Base-by-base conservation (phyloP, 2,113 vertebrate genomes). In the Falco punctatus region DNA sequence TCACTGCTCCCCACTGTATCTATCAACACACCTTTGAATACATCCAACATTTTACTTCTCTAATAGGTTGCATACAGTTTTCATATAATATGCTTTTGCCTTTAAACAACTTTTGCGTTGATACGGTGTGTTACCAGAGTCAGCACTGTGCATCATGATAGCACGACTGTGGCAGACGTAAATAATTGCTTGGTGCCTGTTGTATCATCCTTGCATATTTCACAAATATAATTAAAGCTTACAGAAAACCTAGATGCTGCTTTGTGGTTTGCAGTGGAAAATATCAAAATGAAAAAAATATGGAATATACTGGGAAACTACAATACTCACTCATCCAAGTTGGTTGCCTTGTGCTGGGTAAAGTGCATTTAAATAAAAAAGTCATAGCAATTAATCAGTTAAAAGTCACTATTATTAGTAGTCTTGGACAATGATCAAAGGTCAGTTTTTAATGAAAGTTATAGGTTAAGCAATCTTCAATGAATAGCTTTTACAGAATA, bases 1-100 rank as follows among this genome's bases (percentile, higher is more conserved):
- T 98, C 97, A 97, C 98, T 98, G 98, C 97, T 98, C 94, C 75
- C 96, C 93, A 85, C 97, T 98, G 94, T 97, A 94, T 92, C 93
- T 90, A 22, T 77, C 88, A 92, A 46, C 85, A 89, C 93, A 89
- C 84, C 87, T 93, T 70, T 95, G 75, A 48, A 79, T 89, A 82
- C 94, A 97, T 95, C 73, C 81, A 91, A 16, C 95, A 86, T 97
- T 82, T 94, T 92, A 93, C 72, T 92, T 80, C 97, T 93, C 62
- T 83, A 83, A 81, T 65, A 90, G 82, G 85, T 65, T 95, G 65
- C 93, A 83, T 94, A 59, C 80, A 83, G 35, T 89, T 94, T 59
- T 48, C 70, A 67, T 77, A 12, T 12, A 35, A 14, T 32, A 33
- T 78, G 51, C 58, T 90, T 24, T 66, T 94, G 80, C 69, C 65